These are phyloP conservation scores for Cryptoleucopteryx plumbea DNA, from an alignment of 2,113 vertebrate species.

Conservation along the genomic window DNA sequence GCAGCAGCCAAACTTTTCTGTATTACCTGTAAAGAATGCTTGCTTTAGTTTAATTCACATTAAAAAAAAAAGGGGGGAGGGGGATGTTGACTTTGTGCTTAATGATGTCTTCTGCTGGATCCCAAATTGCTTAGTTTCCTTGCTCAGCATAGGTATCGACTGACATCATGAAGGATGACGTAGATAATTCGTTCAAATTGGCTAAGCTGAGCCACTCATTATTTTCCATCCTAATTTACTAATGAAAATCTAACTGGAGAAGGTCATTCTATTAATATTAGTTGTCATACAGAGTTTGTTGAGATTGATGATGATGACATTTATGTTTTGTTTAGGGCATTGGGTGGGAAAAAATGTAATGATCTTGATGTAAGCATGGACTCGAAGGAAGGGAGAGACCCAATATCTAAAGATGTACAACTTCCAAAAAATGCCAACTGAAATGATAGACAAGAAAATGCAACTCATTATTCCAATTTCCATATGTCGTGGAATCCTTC, in stretches of 20 bases:
- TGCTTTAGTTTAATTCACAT: neutral
- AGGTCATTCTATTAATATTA: constrained; percentile 6
- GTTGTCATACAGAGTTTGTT: neutral
- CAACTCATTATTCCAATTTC: neutral
- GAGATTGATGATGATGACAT: constrained; percentile 41
- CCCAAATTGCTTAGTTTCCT: neutral
- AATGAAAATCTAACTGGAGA: constrained; percentile 29
- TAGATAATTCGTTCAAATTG: neutral
- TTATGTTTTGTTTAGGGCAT: constrained; percentile 11
- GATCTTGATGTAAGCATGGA: neutral
- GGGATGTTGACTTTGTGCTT: neutral
- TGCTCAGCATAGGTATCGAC: neutral
- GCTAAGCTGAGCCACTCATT: neutral
- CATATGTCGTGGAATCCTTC: neutral
- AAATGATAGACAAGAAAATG: neutral
- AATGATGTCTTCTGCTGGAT: neutral
- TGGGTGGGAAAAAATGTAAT: neutral
- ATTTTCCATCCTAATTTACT: neutral
- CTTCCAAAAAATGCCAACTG: neutral
- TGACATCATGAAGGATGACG: neutral
- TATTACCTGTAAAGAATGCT: neutral
- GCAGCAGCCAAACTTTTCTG: neutral
- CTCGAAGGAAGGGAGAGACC: neutral
- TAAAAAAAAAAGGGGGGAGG: neutral
- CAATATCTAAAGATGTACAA: neutral